phyloP scores from a whole-genome alignment of 2,797 vertebrate genomes.

The Mus minutoides region DNA sequence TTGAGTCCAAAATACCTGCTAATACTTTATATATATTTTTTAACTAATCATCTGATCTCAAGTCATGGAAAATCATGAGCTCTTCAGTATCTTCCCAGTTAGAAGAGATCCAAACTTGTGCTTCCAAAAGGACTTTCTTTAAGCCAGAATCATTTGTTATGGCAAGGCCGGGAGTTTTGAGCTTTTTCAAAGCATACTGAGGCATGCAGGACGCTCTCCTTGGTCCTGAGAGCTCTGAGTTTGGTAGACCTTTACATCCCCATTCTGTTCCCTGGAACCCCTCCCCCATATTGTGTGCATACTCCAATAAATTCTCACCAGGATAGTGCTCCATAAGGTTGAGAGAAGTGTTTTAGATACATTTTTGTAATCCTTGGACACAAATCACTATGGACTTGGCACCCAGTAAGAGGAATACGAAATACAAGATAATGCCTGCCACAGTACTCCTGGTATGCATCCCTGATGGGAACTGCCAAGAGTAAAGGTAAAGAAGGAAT shows the following conservation, averaged over 20 bases:
- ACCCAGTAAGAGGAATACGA: slow-evolving; percentile 26
- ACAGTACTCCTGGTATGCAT: background rate
- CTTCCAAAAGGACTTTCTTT: background rate
- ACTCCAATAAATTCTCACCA: background rate
- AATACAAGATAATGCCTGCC: background rate
- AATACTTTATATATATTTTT: slow-evolving; percentile 49
- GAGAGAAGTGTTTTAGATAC: background rate
- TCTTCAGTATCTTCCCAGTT: slow-evolving; percentile 41
- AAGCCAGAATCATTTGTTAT: slow-evolving; percentile 19
- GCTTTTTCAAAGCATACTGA: slow-evolving; percentile 22
- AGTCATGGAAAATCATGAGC: background rate
- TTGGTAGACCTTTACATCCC: background rate
- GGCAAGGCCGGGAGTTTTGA: background rate
- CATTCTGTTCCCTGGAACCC: background rate
- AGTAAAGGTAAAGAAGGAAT: background rate
- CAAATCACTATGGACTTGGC: background rate
- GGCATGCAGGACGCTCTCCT: slow-evolving; percentile 35
- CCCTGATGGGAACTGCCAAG: background rate
- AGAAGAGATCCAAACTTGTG: background rate
- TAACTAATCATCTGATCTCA: background rate
- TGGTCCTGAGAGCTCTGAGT: slow-evolving; percentile 67
- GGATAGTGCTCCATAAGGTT: background rate
- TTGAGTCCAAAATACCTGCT: background rate
- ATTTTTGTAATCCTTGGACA: background rate
- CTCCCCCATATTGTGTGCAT: background rate